phyloP scores from a whole-genome alignment of 2,113 vertebrate genomes.

The Laticauda colubrina region DNA sequence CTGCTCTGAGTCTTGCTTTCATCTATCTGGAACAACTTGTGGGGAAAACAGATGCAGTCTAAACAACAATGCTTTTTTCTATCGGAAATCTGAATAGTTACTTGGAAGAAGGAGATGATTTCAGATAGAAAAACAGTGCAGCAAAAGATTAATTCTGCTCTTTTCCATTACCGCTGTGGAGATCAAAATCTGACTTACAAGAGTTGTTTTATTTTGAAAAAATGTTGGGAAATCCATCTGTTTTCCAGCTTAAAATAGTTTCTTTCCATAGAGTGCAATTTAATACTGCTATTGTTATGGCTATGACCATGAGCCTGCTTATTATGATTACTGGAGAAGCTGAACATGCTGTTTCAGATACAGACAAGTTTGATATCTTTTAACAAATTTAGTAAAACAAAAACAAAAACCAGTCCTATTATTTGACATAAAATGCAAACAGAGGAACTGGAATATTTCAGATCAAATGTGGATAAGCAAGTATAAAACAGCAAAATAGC shows the following conservation, averaged over 20 bases:
- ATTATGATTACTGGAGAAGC: neutral
- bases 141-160: neutral
- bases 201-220: neutral
- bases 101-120: neutral
- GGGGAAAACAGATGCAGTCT: neutral
- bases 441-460: neutral
- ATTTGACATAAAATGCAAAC: neutral
- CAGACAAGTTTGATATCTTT: neutral
- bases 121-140: neutral
- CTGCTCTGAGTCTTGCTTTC: neutral
- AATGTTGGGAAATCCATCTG: neutral
- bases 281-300: neutral
- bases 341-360: conserved; percentile 14
- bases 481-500: neutral
- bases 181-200: neutral
- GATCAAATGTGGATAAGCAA: neutral
- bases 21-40: neutral
- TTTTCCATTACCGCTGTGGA: neutral
- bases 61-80: neutral
- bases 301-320: neutral
- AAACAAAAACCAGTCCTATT: neutral
- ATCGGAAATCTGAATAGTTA: neutral
- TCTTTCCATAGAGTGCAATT: neutral
- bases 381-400: conserved; percentile 3
- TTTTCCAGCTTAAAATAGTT: neutral